Base-by-base conservation (phyloP, 2,113 vertebrate genomes). In the Elephantulus edwardii region DNA sequence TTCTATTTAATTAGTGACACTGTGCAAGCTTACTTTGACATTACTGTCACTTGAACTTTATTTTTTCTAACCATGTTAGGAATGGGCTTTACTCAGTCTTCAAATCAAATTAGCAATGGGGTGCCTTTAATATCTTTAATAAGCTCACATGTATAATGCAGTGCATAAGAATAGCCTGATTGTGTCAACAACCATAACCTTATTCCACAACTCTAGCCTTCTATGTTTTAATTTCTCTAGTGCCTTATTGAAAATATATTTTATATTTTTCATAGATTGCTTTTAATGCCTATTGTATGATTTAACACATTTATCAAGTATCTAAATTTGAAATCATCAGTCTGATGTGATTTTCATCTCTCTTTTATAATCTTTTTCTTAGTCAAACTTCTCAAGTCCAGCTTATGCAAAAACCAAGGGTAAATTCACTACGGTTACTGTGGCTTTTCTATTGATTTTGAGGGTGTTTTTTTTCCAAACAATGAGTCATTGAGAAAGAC, bases 341-440 rank as follows among this genome's bases (percentile, higher is more conserved):
- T 85, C 8, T 42, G 2, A 2, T 91, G 71, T 76, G 77, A 35
- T 71, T 89, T 74, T 93, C 11, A 0, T 62, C 26, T 80, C 8
- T 10, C 35, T 30, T 7, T 26, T 5, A 2, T 95, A 33, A 89
- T 48, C 82, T 96, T 95, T 35, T 42, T 91, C 2, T 77, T 0
- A 91, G 26, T 77, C 79, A 93, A 64, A 52, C 77, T 77, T 62
- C 66, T 86, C 8, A 58, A 28, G 16, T 90, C 11, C 1, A 82
- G n/a, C 91, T 95, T 94, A 90, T 38, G 75, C 19, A 77, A 93
- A 97, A 96, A 95, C 72, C 60, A 95, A 95, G 56, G 54, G 38
- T 38, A 95, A 86, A 86, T 66, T 60, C 56, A 70, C 60, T 93
- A 42, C 71, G 40, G 92, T 94, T 90, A 89, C 75, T 91, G 33